phyloP scores from a whole-genome alignment of 92 coral and sea anemone genomes.

The Heliopora coerulea region DNA sequence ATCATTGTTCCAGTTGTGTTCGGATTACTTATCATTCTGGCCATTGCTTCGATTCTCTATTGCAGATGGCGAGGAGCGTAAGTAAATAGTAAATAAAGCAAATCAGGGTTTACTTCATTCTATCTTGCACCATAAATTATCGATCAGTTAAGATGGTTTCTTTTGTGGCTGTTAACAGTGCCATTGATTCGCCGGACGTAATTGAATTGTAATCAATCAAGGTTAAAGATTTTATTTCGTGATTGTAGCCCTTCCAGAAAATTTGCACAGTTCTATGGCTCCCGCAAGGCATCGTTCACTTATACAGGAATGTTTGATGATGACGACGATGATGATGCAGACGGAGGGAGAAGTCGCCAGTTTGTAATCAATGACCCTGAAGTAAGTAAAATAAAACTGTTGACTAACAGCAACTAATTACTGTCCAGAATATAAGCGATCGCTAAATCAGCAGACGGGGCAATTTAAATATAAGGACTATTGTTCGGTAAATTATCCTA shows the following conservation, averaged over 20 bases:
- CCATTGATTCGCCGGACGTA: too few relatives aligned
- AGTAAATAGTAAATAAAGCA: slow-evolving; percentile 43
- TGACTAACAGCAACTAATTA: too few relatives aligned
- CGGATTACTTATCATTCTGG: slow-evolving; percentile 58
- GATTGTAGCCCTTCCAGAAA: slow-evolving; percentile 56
- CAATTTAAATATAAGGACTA: too few relatives aligned
- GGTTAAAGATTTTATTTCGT: not conserved
- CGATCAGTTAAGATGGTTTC: too few relatives aligned
- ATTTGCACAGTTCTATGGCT: slow-evolving; percentile 69
- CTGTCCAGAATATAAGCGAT: too few relatives aligned
- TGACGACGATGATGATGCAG: slow-evolving; percentile 51
- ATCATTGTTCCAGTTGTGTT: slow-evolving; percentile 72
- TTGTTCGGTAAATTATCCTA: too few relatives aligned
- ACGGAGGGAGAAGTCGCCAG: slow-evolving; percentile 35
- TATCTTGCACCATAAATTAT: too few relatives aligned
- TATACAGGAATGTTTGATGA: slow-evolving; percentile 93
- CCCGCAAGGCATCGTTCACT: slow-evolving; percentile 80
- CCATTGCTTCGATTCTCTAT: slow-evolving; percentile 56
- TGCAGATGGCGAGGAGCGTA: slow-evolving; percentile 83
- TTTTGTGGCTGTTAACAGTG: too few relatives aligned
- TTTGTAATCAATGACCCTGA: slow-evolving; percentile 38
- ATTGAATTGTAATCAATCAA: too few relatives aligned
- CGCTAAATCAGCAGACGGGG: too few relatives aligned
- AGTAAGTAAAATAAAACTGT: not conserved
- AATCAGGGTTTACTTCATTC: too few relatives aligned